Evolutionary conservation across 2,113 vertebrate genomes (phyloP), one percentile per base, ranked within the genome.

Genomic region (Porphyrio hochstetteri): DNA sequence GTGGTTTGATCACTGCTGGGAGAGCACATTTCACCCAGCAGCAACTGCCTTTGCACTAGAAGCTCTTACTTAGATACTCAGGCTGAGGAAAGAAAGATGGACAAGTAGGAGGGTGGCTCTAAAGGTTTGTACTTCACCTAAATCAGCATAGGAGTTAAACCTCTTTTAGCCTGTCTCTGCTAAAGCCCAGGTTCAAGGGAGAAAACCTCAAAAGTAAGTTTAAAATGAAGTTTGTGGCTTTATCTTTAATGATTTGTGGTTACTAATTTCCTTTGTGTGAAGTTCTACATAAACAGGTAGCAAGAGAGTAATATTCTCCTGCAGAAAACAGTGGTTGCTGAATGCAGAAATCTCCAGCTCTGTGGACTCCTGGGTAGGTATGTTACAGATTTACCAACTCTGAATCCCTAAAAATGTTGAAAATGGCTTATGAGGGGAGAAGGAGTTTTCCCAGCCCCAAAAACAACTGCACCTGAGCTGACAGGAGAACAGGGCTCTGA

Each of bases 281-380:
- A 59, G 36, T 31, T 40, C n/a, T 61, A 38, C n/a, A 48, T 38
- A 5, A 77, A 48, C 2, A 1, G 3, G 9, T 44, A 72, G 25
- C 67, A 53, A 42, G 25, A 75, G 10, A 60, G 16, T 28, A 9
- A 76, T 53, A 23, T 38, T 72, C 27, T 78, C 17, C 33, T 44
- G 28, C 16, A 64, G 42, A 71, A 90, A 84, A 60, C 40, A 55
- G n/a, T 2, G 21, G 50, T 1, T 63, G 23, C 2, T 0, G 0
- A 63, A 67, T 18, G 21, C 63, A 86, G 50, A 82, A 60, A 14
- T 29, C 17, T 76, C 29, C 42, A 48, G 3, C 1, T 70, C 63
- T 17, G 7, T 19, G 21, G 28, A 36, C 65, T 57, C n/a, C 3
- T 5, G 35, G 17, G 42, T 8, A 67, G 38, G 8, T 15, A 61